Conservation (phyloP, 2,888 invertebrate species). For the Eilema caniola region DNA sequence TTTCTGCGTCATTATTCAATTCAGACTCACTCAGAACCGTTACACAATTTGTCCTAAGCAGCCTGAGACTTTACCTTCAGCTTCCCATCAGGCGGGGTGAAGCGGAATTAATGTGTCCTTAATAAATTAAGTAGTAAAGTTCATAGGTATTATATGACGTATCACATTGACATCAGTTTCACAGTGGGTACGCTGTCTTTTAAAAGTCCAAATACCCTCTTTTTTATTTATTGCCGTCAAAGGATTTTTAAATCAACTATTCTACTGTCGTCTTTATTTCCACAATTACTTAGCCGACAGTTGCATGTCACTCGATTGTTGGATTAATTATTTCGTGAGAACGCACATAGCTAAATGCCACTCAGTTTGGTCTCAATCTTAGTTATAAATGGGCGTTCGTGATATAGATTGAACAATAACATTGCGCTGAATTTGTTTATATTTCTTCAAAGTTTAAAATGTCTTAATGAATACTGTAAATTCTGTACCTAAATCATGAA, state of each 20-base stretch:
- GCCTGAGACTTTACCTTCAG: no score
- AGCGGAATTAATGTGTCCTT: no score
- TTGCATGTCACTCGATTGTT: conserved; percentile 11
- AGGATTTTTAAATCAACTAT: conserved; percentile 3
- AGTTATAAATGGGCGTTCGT: conserved; percentile 19
- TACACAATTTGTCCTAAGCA: no score
- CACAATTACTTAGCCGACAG: conserved; percentile 11
- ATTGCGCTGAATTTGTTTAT: background rate
- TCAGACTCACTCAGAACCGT: no score
- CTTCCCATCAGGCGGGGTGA: no score
- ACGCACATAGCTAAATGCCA: conserved; percentile 19
- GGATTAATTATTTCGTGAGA: conserved; percentile 19
- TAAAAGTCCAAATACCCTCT: conserved; percentile 22
- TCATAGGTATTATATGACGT: no score
- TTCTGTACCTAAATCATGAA: conserved; percentile 36
- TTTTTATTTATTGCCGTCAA: background rate
- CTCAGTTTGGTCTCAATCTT: conserved; percentile 30
- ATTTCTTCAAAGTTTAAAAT: conserved; percentile 29
- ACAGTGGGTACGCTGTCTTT: background rate
- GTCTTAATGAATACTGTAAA: conserved; percentile 19
- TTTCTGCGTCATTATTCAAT: no score
- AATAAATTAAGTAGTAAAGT: no score
- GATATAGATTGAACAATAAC: background rate
- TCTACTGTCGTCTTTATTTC: conserved; percentile 13
- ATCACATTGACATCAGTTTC: background rate